Evolutionary conservation across 2,888 invertebrate genomes (phyloP).

Genomic region (Acleris sparsana): DNA sequence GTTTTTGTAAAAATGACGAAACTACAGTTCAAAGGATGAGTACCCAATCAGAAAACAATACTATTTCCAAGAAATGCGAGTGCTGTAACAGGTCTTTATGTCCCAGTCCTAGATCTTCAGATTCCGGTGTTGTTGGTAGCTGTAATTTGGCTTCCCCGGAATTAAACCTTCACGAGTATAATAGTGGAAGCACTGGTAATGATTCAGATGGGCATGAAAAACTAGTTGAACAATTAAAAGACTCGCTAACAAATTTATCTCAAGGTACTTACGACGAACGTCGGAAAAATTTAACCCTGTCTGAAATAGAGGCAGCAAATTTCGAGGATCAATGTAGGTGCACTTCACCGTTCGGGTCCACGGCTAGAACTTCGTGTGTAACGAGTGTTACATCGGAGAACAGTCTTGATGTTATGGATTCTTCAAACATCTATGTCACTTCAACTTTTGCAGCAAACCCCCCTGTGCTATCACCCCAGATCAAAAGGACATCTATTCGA

Average conservation of each 20-base stretch:
- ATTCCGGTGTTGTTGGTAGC: constrained; percentile 94
- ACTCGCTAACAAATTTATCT: constrained; percentile 59
- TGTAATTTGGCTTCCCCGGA: constrained; percentile 89
- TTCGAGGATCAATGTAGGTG: constrained; percentile 89
- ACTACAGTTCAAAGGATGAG: constrained; percentile 70
- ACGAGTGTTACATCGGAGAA: constrained; percentile 83
- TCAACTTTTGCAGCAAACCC: constrained; percentile 75
- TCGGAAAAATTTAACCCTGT: constrained; percentile 75
- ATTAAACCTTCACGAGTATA: constrained; percentile 75
- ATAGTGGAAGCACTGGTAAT: constrained; percentile 57
- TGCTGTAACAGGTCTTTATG: constrained; percentile 85
- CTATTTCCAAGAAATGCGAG: constrained; percentile 74
- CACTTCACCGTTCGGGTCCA: constrained; percentile 89
- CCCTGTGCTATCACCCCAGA: constrained; percentile 73
- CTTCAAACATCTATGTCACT: constrained; percentile 78
- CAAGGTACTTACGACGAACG: constrained; percentile 61
- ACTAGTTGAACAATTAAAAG: constrained; percentile 54
- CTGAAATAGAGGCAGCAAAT: constrained; percentile 84
- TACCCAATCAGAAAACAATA: constrained; percentile 72
- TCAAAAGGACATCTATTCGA: constrained; percentile 78
- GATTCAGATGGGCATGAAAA: constrained; percentile 72
- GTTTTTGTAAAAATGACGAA: constrained; percentile 59
- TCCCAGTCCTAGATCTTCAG: constrained; percentile 89
- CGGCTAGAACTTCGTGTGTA: constrained; percentile 86
- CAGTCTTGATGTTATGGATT: constrained; percentile 81